Conservation (phyloP, 2,113 vertebrate species). For the Donacobius atricapilla region DNA sequence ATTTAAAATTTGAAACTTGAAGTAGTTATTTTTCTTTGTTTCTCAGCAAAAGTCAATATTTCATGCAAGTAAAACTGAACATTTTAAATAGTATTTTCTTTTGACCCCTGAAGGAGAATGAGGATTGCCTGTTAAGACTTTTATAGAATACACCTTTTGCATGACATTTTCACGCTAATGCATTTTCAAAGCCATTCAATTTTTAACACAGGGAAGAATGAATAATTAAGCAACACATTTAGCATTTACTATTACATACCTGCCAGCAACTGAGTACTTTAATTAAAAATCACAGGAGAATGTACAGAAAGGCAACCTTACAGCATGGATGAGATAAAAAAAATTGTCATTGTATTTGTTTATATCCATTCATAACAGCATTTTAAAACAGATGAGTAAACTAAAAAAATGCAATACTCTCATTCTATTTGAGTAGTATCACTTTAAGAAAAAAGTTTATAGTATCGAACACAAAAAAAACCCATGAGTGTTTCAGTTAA, state of each 20-base stretch:
- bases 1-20: neutral
- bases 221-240: conserved; percentile 69
- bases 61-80: conserved; percentile 15
- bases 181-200: conserved; percentile 58
- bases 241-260: conserved; percentile 58
- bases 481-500: neutral
- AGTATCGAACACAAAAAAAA: neutral
- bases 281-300: conserved; percentile 66
- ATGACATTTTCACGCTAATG: conserved; percentile 65
- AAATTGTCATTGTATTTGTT: conserved; percentile 21
- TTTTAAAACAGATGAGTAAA: neutral
- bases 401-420: neutral
- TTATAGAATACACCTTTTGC: conserved; percentile 48
- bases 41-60: neutral
- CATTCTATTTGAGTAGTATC: neutral
- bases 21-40: neutral
- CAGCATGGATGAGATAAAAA: neutral
- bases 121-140: neutral
- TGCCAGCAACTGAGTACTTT: conserved; percentile 66
- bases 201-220: conserved; percentile 67
- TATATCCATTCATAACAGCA: neutral
- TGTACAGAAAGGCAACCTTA: conserved; percentile 43
- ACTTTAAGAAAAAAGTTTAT: neutral
- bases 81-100: conserved; percentile 50
- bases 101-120: conserved; percentile 43